Percentiles rank a stretch among this genome's conserved stretches.
These are phyloP conservation scores for Smittia aterrima DNA, from an alignment of 2,888 invertebrate genomes.

Conservation along the genomic window DNA sequence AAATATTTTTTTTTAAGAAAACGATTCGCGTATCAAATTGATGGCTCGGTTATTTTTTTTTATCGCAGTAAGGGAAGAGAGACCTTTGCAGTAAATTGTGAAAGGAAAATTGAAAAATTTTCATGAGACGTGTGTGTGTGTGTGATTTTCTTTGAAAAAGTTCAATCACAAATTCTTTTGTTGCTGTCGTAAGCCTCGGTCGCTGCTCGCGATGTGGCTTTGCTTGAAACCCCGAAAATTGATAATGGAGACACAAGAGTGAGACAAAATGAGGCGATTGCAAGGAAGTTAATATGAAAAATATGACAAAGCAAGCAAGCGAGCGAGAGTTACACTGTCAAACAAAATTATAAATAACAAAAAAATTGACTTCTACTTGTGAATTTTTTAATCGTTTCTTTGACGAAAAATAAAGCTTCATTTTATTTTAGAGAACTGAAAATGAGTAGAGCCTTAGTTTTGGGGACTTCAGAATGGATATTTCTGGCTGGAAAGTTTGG, in stretches of 20 bases:
- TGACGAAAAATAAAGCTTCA: not conserved
- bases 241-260: not conserved
- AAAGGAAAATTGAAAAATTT: no score
- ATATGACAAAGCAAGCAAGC: not conserved
- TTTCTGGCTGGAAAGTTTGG: not conserved
- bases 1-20: not conserved
- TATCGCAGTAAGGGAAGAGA: not conserved
- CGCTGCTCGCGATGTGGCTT: not conserved
- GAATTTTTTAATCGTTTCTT: not conserved
- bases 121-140: not conserved
- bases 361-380: constrained; percentile 1
- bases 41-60: no score
- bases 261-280: not conserved
- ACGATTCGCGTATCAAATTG: not conserved
- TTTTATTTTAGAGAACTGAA: not conserved
- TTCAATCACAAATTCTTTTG: not conserved
- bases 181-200: no score
- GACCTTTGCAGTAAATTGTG: not conserved
- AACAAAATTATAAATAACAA: not conserved
- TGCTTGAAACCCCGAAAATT: not conserved
- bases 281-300: constrained; percentile 1
- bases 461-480: not conserved
- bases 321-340: constrained; percentile 7
- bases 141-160: not conserved
- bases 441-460: not conserved